Evolutionary conservation across 2,113 vertebrate species (phyloP).

Genomic region (Raja brachyura): DNA sequence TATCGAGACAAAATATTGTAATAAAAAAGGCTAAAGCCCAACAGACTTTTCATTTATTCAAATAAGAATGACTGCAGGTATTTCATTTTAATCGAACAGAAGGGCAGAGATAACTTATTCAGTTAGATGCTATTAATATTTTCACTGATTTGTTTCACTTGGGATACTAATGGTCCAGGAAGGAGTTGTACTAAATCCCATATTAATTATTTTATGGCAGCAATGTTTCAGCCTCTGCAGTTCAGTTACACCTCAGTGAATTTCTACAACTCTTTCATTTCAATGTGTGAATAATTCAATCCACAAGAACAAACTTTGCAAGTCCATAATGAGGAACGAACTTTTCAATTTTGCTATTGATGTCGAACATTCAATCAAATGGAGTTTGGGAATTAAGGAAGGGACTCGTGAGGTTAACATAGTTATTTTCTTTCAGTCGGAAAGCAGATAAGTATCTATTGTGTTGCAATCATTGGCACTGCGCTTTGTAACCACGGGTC

Average conservation of each 20-base stretch:
- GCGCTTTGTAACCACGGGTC: background rate
- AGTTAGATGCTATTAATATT: conserved; percentile 26
- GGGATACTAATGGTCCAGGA: background rate
- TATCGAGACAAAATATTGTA: background rate
- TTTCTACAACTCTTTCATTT: background rate
- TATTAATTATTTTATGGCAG: conserved; percentile 15
- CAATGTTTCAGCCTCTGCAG: background rate
- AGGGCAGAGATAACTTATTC: background rate
- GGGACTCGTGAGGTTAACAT: background rate
- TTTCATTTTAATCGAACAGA: background rate
- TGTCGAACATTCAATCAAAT: background rate
- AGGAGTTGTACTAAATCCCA: conserved; percentile 6
- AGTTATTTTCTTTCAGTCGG: background rate
- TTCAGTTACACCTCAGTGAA: background rate
- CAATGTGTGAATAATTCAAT: background rate
- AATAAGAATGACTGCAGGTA: conserved; percentile 16
- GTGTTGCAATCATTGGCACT: background rate
- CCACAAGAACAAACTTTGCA: background rate
- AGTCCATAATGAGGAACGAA: background rate
- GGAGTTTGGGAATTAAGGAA: background rate
- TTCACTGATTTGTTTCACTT: conserved; percentile 9
- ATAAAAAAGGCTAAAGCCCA: background rate
- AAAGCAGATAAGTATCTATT: background rate
- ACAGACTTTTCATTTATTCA: conserved; percentile 8
- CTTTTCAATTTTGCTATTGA: background rate